Percentiles rank a stretch among this genome's conserved stretches.
These are phyloP conservation scores for Lamprologus lemairii DNA, from an alignment of 2,113 vertebrate species.

Conservation along the genomic window DNA sequence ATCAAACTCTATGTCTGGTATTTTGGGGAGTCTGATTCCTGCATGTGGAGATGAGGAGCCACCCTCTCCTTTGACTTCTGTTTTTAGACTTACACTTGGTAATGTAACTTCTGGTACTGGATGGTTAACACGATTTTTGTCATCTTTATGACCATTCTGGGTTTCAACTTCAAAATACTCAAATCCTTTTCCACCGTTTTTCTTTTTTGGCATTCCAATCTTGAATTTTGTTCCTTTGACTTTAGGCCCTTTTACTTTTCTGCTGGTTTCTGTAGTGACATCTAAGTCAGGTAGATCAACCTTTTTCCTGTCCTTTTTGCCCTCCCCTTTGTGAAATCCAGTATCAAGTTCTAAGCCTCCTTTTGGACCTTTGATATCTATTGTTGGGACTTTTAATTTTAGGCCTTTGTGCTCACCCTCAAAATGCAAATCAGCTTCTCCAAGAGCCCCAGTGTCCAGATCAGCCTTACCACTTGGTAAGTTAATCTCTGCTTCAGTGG, in stretches of 20 bases:
- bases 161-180: neutral
- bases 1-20: constrained; percentile 65
- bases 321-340: constrained; percentile 35
- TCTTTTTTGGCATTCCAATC: constrained; percentile 65
- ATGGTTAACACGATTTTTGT: neutral
- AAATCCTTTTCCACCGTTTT: neutral
- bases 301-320: constrained; percentile 38
- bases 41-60: neutral
- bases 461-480: constrained; percentile 20
- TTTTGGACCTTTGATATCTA: constrained; percentile 47
- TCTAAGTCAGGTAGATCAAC: constrained; percentile 48
- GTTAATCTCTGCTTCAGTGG: neutral
- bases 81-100: constrained; percentile 6
- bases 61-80: neutral
- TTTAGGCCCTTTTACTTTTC: constrained; percentile 46
- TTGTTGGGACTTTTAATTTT: constrained; percentile 56
- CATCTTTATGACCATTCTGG: constrained; percentile 7
- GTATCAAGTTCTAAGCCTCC: constrained; percentile 48
- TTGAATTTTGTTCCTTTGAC: constrained; percentile 68
- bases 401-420: constrained; percentile 13
- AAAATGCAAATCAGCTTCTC: neutral
- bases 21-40: constrained; percentile 48
- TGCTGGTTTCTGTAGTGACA: neutral
- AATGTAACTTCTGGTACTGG: neutral
- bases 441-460: constrained; percentile 22